Evolutionary conservation across 2,113 vertebrate species (phyloP), one percentile per base, ranked within the genome.

Genomic region (Falco punctatus): DNA sequence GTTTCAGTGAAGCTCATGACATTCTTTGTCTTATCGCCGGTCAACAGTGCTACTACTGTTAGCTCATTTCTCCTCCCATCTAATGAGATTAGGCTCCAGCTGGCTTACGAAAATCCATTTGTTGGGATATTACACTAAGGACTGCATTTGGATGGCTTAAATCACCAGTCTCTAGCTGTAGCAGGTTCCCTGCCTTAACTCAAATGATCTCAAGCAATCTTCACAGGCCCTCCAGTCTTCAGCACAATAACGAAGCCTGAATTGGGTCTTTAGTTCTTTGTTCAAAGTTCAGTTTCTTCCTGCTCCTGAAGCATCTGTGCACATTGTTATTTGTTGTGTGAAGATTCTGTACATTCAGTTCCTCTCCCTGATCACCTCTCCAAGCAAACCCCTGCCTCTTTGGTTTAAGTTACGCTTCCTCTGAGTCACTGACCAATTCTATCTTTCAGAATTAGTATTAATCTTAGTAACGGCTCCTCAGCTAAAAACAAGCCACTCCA

Each of bases 91-190:
- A 80, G 78, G 81, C 70, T 91, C 70, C 78, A 72, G 72, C 7
- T 90, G 55, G 30, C 54, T 95, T 77, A 84, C 62, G 87, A 85
- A 92, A 94, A 97, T 66, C 72, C 40, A 86, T 69, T 65, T 94
- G 44, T 80, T 93, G 49, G 40, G 71, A 77, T 61, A 80, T 77
- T 33, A 80, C 35, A 52, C 74, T 44, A 61, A 59, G 19, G 59
- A 49, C 49, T 92, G 82, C 27, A 46, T 90, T 61, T 73, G 46
- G 33, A 80, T 90, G 42, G 64, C 72, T 95, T 86, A 86, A 65
- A 70, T 62, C 71, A 28, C 33, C 65, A 81, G 66, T 79, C 58
- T 40, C 20, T 16, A 67, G 61, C 48, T 69, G 28, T 38, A 78
- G 44, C n/a, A 51, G 83, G 35, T 51, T 90, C n/a, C 75, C 65